Conservation (phyloP, 1,140 invertebrate species). For the Tyrophagus putrescentiae region DNA sequence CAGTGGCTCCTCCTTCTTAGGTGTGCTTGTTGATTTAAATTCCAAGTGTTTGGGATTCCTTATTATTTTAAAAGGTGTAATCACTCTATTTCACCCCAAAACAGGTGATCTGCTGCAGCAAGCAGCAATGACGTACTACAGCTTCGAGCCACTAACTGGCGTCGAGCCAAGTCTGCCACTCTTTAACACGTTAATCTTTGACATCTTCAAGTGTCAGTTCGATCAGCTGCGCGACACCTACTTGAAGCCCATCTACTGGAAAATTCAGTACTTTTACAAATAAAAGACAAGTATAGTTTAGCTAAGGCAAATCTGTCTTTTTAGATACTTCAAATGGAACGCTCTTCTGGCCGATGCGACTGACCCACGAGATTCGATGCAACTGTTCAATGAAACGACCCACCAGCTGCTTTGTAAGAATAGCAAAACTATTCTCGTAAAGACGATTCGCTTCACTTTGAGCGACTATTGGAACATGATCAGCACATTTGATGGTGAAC, state of each 20-base stretch:
- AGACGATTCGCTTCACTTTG: slow-evolving; percentile 13
- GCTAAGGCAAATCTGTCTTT: no score
- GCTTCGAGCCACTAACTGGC: slow-evolving; percentile 9
- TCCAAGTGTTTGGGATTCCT: no score
- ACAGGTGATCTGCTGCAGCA: slow-evolving; percentile 17
- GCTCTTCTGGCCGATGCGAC: neutral
- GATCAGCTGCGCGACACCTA: neutral
- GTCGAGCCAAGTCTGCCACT: neutral
- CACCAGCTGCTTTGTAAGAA: neutral
- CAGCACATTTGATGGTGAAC: no score
- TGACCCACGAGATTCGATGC: neutral
- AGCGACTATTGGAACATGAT: no score
- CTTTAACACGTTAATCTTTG: neutral
- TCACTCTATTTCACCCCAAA: no score
- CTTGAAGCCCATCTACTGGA: slow-evolving; percentile 15
- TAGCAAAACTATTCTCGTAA: neutral
- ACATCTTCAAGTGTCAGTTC: slow-evolving; percentile 11
- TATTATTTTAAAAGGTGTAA: no score
- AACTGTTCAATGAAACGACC: slow-evolving; percentile 8
- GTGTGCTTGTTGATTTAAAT: slow-evolving; percentile 1
- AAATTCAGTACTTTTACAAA: slow-evolving; percentile 18
- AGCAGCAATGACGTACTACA: slow-evolving; percentile 5
- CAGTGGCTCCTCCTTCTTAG: slow-evolving; percentile 18
- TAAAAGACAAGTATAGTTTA: no score
- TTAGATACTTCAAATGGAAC: slow-evolving; percentile 17